Base-by-base conservation (phyloP, 2,888 invertebrate species). In the Brachypalpus laphriformis region DNA sequence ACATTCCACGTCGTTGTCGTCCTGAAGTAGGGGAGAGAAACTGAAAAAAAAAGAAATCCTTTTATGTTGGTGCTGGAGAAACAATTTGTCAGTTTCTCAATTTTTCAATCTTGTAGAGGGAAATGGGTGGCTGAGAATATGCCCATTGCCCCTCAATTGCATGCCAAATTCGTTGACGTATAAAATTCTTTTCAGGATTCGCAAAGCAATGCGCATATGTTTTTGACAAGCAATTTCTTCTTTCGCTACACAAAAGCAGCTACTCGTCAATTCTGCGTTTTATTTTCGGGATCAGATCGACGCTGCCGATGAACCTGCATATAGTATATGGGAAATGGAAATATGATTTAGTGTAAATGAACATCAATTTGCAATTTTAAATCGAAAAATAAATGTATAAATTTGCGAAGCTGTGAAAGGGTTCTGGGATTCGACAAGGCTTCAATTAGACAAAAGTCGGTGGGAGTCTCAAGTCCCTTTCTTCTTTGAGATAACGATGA, bases 161-260 rank as follows among this genome's bases (percentile, higher is more conserved):
- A 75, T 83, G 63, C 74, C 70, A 83, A 74, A 80, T 45, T 42
- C 28, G 20, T 68, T 83, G 82, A 83, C 59, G 78, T 72, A 42
- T 77, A 16, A 45, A 42, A 77, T 14, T 82, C 71, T 25, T 66
- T 78, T 82, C 9, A 61, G 22, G 8, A 20, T 49, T 66, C 18
- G 28, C 28, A 70, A 81, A 71, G 70, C 57, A 82, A 57, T 70
- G 65, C 76, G 82, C 82, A 65, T 76, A 65, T 82, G 82, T 47
- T 71, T 82, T 71, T 71, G 82, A 82, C 82, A 82, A 82, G 76
- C 71, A 82, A 82, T 82, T 82, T 82, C 70, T 82, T 81, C 70
- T 54, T 75, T 42, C n/a, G 49, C 57, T 42, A 63, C 37, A 81
- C 76, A 76, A 82, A 82, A 75, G 76, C 71, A 71, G 70, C 63